Base-by-base conservation (phyloP, 2,888 invertebrate genomes). In the Aporophyla nigra region DNA sequence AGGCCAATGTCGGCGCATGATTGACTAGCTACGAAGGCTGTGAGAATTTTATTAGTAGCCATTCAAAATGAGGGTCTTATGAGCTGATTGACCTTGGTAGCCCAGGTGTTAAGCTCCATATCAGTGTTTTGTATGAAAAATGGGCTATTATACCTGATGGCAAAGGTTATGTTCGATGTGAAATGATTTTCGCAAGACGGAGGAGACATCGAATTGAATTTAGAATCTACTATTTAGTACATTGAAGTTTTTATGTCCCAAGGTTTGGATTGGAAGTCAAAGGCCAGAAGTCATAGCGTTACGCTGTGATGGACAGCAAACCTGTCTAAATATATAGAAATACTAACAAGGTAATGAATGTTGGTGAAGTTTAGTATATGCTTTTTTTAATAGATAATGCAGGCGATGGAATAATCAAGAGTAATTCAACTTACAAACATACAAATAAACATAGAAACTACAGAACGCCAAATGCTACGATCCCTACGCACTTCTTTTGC, bases 1-100 rank as follows among this genome's bases (percentile, higher is more conserved):
- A 77, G 82, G 83, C 89, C 87, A 87, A 87, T 87, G 87, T 87
- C 87, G 74, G 71, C 68, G 69, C 68, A 83, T 85, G 87, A 87
- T 83, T 88, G 89, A 87, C 79, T 80, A 70, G 71, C 51, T 49
- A 54, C 71, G 87, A 87, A 87, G 87, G 89, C 78, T 88, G 79
- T 87, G 87, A 85, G 87, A 87, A 87, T 71, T 84, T 76, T 80
- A 88, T 86, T 80, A 80, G 78, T 65, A 69, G 71, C 80, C 71
- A 84, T 85, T 87, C 78, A 87, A 84, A 84, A 69, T 59, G 84
- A 84, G 84, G 77, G 78, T 83, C 86, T 88, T 78, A 74, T 69
- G 82, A 86, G 73, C 80, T 27, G 54, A 61, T 58, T 81, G 75
- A 83, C 83, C 83, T 76, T 80, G 74, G 61, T 46, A 7, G 49